phyloP scores from a whole-genome alignment of 1,140 invertebrate species.

The Orussus abietinus region DNA sequence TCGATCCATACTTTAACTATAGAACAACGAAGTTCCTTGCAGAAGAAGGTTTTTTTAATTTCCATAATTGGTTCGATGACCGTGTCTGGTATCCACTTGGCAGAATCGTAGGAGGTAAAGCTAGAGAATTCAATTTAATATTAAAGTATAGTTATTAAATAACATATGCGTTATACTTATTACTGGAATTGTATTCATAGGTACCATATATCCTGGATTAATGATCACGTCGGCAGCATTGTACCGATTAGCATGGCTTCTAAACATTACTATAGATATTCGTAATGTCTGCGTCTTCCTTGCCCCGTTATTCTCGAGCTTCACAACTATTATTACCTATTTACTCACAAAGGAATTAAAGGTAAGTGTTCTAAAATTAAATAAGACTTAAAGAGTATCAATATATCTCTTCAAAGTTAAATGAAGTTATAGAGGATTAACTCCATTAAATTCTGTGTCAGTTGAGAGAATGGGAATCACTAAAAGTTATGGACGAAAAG shows the following conservation, averaged over 20 bases:
- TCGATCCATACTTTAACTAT: slow-evolving; percentile 99
- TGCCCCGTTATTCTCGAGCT: slow-evolving; percentile 93
- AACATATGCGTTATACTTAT: slow-evolving; percentile 10
- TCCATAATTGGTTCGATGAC: slow-evolving; percentile 99
- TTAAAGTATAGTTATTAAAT: slow-evolving; percentile 13
- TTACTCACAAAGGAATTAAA: slow-evolving; percentile 92
- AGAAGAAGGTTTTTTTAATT: slow-evolving; percentile 95
- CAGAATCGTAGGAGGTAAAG: slow-evolving; percentile 87
- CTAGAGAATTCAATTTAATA: slow-evolving; percentile 6
- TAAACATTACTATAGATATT: slow-evolving; percentile 95
- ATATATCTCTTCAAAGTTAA: not conserved
- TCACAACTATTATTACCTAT: slow-evolving; percentile 95
- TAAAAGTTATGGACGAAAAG: no score
- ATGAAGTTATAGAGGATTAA: not conserved
- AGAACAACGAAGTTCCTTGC: slow-evolving; percentile 91
- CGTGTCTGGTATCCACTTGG: slow-evolving; percentile 97
- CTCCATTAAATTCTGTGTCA: no score
- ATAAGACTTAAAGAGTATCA: not conserved
- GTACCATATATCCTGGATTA: slow-evolving; percentile 95
- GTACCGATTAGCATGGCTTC: slow-evolving; percentile 81
- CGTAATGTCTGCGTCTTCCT: slow-evolving; percentile 97
- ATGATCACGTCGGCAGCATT: slow-evolving; percentile 96
- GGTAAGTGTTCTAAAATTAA: slow-evolving; percentile 52
- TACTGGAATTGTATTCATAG: slow-evolving; percentile 48
- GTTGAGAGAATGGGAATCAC: no score